Evolutionary conservation across 2,113 vertebrate genomes (phyloP).

Genomic region (Trachemys scripta): DNA sequence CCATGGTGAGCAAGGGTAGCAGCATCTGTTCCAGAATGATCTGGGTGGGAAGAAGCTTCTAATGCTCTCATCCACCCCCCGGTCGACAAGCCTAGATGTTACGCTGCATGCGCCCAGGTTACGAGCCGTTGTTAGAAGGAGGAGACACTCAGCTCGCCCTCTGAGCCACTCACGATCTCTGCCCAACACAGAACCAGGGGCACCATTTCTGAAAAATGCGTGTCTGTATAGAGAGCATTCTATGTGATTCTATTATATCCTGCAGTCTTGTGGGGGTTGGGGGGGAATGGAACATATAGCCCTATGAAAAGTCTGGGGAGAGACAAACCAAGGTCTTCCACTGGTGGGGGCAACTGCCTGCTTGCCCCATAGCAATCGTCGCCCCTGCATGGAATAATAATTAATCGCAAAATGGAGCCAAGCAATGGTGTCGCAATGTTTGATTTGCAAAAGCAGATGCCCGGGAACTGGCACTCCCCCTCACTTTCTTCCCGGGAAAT

Average conservation of each 20-base stretch:
- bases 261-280: not conserved
- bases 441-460: not conserved
- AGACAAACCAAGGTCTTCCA: not conserved
- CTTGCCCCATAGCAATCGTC: not conserved
- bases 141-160: too few species aligned
- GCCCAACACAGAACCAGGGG: not conserved
- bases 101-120: too few species aligned
- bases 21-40: not conserved
- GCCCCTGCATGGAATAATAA: not conserved
- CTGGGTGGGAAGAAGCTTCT: not conserved
- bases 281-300: not conserved
- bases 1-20: not conserved
- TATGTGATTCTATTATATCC: not conserved
- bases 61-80: not conserved
- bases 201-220: too few species aligned
- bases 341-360: not conserved
- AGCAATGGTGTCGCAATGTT: rapidly evolving
- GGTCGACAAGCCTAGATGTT: not conserved
- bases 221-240: not conserved
- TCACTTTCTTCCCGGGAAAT: not conserved
- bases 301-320: not conserved
- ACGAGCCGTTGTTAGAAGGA: not conserved
- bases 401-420: rapidly evolving
- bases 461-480: not conserved
- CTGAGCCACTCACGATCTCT: not conserved